Conservation (phyloP, 1,140 invertebrate genomes). For the Drosophila carrolli region DNA sequence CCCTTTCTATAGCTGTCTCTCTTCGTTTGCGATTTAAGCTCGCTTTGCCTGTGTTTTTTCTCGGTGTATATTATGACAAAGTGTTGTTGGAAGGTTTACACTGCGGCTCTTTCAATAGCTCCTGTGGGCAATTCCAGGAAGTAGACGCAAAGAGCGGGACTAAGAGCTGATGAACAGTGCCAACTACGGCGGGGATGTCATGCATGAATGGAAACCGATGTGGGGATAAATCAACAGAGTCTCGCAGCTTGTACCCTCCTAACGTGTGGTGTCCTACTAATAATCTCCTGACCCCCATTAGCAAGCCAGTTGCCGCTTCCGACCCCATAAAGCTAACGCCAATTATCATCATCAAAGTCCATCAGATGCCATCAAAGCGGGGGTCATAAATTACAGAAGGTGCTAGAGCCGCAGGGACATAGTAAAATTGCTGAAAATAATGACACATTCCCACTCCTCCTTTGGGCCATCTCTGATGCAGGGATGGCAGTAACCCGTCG, state of each 20-base stretch:
- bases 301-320: background rate
- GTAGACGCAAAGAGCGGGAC: constrained; percentile 14
- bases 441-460: constrained; percentile 53
- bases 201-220: background rate
- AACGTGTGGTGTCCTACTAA: background rate
- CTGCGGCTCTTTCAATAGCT: constrained; percentile 33
- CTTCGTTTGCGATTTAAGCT: constrained; percentile 40
- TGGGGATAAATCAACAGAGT: constrained; percentile 11
- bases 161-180: constrained; percentile 22
- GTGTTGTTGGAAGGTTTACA: constrained; percentile 35
- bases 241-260: background rate
- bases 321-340: background rate
- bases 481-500: constrained; percentile 29
- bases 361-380: constrained; percentile 31
- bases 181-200: constrained; percentile 1
- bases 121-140: constrained; percentile 9
- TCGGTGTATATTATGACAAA: constrained; percentile 12
- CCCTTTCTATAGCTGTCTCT: background rate
- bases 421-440: constrained; percentile 58
- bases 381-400: constrained; percentile 73
- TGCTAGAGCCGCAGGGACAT: constrained; percentile 51
- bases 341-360: constrained; percentile 37
- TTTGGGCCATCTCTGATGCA: constrained; percentile 11
- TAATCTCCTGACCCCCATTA: constrained; percentile 6
- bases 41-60: constrained; percentile 2